Base-by-base conservation (phyloP, 1,140 invertebrate genomes). In the Ectropis grisescens region DNA sequence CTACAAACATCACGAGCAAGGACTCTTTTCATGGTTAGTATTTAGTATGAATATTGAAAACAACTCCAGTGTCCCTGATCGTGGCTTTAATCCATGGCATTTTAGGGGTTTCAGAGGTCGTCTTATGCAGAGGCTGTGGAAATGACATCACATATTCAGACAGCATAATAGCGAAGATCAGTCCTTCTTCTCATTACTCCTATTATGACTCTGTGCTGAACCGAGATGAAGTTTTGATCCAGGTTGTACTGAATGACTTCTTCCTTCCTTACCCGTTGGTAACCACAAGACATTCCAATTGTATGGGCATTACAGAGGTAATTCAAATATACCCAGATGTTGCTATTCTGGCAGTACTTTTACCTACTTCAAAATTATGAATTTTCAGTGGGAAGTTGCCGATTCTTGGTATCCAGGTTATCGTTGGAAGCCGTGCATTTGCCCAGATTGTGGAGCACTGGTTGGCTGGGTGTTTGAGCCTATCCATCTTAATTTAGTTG, bases 121-220 rank as follows among this genome's bases (percentile, higher is more conserved):
- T 84, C 40, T 34, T 84, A 12, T 84, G 82, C 43, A 64, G 82
- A 35, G 32, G 43, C 30, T 84, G 82, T 51, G 83, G 81, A 6
- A 53, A 41, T 50, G 56, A 79, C 31, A 16, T 82, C 14, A 56
- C 66, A 14, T 55, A 60, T 29, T 46, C 66, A 19, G 40, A 60
- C 15, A 33, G 66, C 25, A 58, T 84, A 29, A 55, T 67, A 15
- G 61, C 66, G 22, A 67, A 71, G 42, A 29, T 42, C 6, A 82
- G 79, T 52, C 60, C 68, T 10, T 37, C 42, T 8, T 70, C 78
- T 14, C 28, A 36, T 23, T 41, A 74, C 25, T 42, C 60, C 24
- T 52, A 60, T 11, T 69, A 70, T 47, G 67, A 81, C 31, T 67
- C 70, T 28, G 13, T 82, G 28, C 83, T 78, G 49, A 50, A 58